Evolutionary conservation across 2,113 vertebrate species (phyloP).

Genomic region (Scophthalmus maximus): DNA sequence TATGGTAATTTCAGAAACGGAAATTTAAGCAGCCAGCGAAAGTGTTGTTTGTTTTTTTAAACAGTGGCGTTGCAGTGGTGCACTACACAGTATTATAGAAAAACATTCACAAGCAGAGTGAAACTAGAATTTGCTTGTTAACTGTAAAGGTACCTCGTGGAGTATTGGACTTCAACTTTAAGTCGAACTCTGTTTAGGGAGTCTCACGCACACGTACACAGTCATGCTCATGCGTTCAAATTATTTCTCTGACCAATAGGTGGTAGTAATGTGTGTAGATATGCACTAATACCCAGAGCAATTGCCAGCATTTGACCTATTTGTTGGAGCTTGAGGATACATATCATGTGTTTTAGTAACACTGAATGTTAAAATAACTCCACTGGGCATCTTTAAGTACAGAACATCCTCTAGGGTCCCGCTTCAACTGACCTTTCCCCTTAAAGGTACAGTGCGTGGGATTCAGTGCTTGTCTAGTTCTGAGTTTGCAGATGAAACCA

Average conservation of each 20-base stretch:
- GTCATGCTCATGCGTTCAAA: too few species aligned
- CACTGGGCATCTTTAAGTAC: neutral
- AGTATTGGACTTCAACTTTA: neutral
- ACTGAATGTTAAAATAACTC: conserved; percentile 2
- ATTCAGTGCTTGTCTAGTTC: neutral
- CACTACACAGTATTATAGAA: conserved; percentile 11
- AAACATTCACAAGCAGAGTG: conserved; percentile 26
- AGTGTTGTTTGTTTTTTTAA: conserved; percentile 3
- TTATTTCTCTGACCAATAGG: neutral
- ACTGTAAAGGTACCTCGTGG: neutral
- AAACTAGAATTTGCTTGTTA: conserved; percentile 11
- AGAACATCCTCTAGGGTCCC: conserved; percentile 7
- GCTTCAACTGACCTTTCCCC: conserved; percentile 19
- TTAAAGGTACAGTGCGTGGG: neutral
- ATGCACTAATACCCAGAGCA: too few species aligned
- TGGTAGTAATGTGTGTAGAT: neutral
- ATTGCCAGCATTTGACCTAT: neutral
- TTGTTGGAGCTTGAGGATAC: neutral
- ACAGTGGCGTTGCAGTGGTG: conserved; percentile 11
- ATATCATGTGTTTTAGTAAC: neutral
- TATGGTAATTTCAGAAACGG: conserved; percentile 60
- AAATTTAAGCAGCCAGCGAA: conserved; percentile 36
- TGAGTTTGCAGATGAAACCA: neutral
- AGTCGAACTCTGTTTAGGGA: neutral
- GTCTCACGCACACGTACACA: neutral